These are phyloP conservation scores for Corbicula japonica DNA, from an alignment of 2,888 invertebrate genomes.

Conservation along the genomic window DNA sequence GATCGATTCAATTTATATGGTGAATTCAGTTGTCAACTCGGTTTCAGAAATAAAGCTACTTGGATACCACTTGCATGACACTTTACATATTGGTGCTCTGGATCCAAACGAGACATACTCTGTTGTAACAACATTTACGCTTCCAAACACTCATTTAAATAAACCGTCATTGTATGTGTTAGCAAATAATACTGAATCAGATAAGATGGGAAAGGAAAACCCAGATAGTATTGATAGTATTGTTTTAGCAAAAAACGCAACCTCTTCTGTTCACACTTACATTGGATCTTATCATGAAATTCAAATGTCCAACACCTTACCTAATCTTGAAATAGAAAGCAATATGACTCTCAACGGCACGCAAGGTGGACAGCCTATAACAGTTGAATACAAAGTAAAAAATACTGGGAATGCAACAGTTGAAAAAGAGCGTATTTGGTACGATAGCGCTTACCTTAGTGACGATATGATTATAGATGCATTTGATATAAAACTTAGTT, in stretches of 20 bases:
- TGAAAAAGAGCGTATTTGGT: slow-evolving; percentile 13
- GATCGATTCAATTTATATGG: slow-evolving; percentile 39
- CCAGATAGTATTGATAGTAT: neutral
- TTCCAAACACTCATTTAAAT: slow-evolving; percentile 29
- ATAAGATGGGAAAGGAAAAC: neutral
- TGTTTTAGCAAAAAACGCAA: neutral
- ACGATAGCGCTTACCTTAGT: slow-evolving; percentile 46
- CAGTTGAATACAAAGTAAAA: slow-evolving; percentile 23
- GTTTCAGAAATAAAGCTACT: neutral
- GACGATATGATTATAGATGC: slow-evolving; percentile 42
- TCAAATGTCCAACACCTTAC: slow-evolving; percentile 1
- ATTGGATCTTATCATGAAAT: neutral
- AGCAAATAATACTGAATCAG: slow-evolving; percentile 1
- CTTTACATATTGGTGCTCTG: slow-evolving; percentile 30
- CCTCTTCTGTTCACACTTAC: neutral
- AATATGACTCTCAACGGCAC: neutral
- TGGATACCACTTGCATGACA: slow-evolving; percentile 6
- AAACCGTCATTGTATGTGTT: slow-evolving; percentile 25
- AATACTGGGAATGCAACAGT: slow-evolving; percentile 44
- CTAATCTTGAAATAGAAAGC: slow-evolving; percentile 22
- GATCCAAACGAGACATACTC: slow-evolving; percentile 18
- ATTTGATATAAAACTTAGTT: slow-evolving; percentile 47
- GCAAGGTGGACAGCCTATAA: slow-evolving; percentile 48
- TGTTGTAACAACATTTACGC: slow-evolving; percentile 1
- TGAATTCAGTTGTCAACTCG: neutral